These are phyloP conservation scores for Platysternon megacephalum DNA, from an alignment of 2,113 vertebrate genomes.

Conservation along the genomic window DNA sequence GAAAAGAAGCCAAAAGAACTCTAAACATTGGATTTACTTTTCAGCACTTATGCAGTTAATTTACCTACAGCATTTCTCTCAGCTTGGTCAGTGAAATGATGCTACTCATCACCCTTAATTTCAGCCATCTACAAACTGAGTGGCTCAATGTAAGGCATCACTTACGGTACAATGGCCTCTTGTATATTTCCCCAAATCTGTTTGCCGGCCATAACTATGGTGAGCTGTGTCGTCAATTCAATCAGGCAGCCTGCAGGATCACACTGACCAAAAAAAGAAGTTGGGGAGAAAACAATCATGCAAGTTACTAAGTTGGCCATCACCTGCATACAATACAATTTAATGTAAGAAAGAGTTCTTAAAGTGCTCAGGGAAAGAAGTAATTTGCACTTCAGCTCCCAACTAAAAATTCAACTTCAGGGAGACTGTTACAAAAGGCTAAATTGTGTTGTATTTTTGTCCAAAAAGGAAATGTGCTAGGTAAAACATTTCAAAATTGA, in stretches of 20 bases:
- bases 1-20: neutral
- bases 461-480: neutral
- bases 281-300: neutral
- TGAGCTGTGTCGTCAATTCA: slow-evolving; percentile 95
- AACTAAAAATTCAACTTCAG: neutral
- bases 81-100: neutral
- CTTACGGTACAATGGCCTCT: slow-evolving; percentile 94
- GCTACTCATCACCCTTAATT: neutral
- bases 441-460: neutral
- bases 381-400: neutral
- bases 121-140: fast-evolving
- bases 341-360: neutral
- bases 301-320: neutral
- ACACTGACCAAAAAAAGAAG: slow-evolving; percentile 81
- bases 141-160: neutral
- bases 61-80: neutral
- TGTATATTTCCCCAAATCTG: slow-evolving; percentile 96
- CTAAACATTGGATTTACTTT: neutral
- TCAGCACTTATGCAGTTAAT: neutral
- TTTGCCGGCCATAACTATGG: slow-evolving; percentile 97
- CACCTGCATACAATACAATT: neutral
- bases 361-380: neutral
- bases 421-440: neutral
- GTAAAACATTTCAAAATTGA: fast-evolving
- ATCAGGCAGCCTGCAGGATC: slow-evolving; percentile 95